phyloP scores from a whole-genome alignment of 2,797 vertebrate species.

The Gorsachius magnificus region DNA sequence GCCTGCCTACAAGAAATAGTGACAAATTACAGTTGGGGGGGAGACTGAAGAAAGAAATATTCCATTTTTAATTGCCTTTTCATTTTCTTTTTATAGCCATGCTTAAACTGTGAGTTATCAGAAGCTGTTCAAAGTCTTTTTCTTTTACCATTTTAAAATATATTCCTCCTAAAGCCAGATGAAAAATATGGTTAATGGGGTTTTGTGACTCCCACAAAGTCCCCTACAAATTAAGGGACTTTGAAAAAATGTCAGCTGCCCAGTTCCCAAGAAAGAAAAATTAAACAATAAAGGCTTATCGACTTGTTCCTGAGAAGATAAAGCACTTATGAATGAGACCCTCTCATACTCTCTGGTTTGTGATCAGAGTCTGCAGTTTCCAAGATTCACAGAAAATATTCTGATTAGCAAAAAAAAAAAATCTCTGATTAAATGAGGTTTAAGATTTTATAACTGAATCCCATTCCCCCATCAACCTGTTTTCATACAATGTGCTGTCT shows the following conservation, averaged over 20 bases:
- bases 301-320: slow-evolving; percentile 68
- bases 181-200: slow-evolving; percentile 68
- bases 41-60: slow-evolving; percentile 60
- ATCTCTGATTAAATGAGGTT: slow-evolving; percentile 33
- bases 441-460: slow-evolving; percentile 46
- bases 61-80: slow-evolving; percentile 73
- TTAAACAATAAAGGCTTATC: slow-evolving; percentile 71
- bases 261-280: slow-evolving; percentile 70
- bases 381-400: slow-evolving; percentile 58
- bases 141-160: slow-evolving; percentile 71
- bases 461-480: slow-evolving; percentile 38
- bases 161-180: slow-evolving; percentile 66
- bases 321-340: slow-evolving; percentile 66
- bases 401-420: slow-evolving; percentile 43
- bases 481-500: slow-evolving; percentile 37
- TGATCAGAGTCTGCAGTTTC: slow-evolving; percentile 56
- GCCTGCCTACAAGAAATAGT: slow-evolving; percentile 61
- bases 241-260: slow-evolving; percentile 72
- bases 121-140: slow-evolving; percentile 69
- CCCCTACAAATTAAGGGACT: slow-evolving; percentile 72
- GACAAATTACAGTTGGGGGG: slow-evolving; percentile 31
- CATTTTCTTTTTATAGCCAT: slow-evolving; percentile 70
- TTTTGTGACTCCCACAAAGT: slow-evolving; percentile 72
- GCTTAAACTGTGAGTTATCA: slow-evolving; percentile 70
- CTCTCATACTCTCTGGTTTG: slow-evolving; percentile 48